Conservation (phyloP, 2,888 invertebrate genomes). For the Chrysolina oricalcia region DNA sequence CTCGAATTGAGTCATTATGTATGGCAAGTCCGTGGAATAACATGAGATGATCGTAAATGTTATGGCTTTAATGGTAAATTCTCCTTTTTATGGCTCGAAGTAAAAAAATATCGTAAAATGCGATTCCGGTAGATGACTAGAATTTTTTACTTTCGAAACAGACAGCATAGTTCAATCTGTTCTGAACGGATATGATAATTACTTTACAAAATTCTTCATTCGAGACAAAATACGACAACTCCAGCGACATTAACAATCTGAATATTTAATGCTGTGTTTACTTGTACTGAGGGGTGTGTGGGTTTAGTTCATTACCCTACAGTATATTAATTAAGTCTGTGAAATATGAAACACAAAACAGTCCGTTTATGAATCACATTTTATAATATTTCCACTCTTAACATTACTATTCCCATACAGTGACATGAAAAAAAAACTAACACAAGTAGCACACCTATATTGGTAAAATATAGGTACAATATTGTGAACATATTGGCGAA, state of each 20-base stretch:
- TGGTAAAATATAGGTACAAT: too few relatives aligned
- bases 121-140: slow-evolving; percentile 16
- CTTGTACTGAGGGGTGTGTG: neutral
- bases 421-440: too few relatives aligned
- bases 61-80: slow-evolving; percentile 20
- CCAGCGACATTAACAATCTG: slow-evolving; percentile 1
- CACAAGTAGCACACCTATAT: too few relatives aligned
- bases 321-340: neutral
- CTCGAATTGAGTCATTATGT: neutral
- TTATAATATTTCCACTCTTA: too few relatives aligned
- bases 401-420: too few relatives aligned
- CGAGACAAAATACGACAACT: neutral
- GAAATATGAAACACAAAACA: neutral
- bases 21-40: slow-evolving; percentile 15
- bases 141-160: neutral
- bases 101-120: slow-evolving; percentile 23
- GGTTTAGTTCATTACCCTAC: neutral
- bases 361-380: too few relatives aligned
- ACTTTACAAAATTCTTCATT: neutral
- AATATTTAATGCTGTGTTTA: neutral
- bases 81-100: slow-evolving; percentile 22
- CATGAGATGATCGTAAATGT: slow-evolving; percentile 14
- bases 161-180: neutral
- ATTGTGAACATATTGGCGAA: too few relatives aligned
- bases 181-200: slow-evolving; percentile 2